Evolutionary conservation across 1,140 invertebrate species (phyloP).

Genomic region (Pinna nobilis): DNA sequence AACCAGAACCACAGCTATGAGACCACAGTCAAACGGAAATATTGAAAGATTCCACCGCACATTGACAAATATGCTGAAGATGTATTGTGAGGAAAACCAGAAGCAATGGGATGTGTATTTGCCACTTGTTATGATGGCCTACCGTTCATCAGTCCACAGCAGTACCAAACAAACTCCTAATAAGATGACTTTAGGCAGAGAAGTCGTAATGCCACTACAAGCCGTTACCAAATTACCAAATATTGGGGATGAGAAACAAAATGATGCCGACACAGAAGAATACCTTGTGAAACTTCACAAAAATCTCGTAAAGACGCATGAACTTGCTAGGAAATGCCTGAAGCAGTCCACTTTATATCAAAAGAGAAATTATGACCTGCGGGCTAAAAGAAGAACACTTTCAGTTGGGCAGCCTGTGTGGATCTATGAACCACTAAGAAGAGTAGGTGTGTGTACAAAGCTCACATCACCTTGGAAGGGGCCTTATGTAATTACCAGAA

Average conservation of each 20-base stretch:
- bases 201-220: constrained; percentile 37
- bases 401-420: constrained; percentile 31
- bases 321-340: constrained; percentile 16
- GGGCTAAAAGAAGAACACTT: background rate
- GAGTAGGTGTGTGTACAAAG: constrained; percentile 38
- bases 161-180: constrained; percentile 47
- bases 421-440: constrained; percentile 20
- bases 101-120: constrained; percentile 47
- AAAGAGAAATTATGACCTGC: constrained; percentile 6
- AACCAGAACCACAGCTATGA: constrained; percentile 48
- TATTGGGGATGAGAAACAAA: no score
- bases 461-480: constrained; percentile 33
- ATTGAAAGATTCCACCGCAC: constrained; percentile 62
- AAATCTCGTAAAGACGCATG: constrained; percentile 4
- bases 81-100: constrained; percentile 48
- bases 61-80: constrained; percentile 41
- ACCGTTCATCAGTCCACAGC: constrained; percentile 43
- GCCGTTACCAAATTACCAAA: background rate
- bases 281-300: constrained; percentile 21
- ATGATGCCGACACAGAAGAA: background rate
- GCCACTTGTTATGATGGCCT: constrained; percentile 47
- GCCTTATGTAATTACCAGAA: constrained; percentile 25
- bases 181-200: constrained; percentile 45
- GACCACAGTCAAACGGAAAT: constrained; percentile 63
- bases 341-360: constrained; percentile 18